Evolutionary conservation across 1,140 invertebrate genomes (phyloP), one percentile per base, ranked within the genome.

Genomic region (Aporrectodea caliginosa): DNA sequence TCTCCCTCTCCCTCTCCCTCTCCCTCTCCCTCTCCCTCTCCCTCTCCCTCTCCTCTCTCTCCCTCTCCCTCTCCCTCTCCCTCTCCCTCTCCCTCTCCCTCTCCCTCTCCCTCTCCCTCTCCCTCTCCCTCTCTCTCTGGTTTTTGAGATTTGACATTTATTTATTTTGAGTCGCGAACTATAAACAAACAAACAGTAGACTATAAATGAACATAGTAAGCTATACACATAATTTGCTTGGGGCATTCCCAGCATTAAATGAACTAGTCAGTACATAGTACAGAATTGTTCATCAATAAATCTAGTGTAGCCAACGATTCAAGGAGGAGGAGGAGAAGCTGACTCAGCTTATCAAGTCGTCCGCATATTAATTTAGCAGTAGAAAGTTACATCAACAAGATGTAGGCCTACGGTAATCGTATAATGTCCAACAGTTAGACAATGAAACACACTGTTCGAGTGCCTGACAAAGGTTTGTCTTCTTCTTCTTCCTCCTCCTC

Each of bases 141-240:
- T 69, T 16, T 22, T 22, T 80, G 75, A 58, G 70, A 72, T 0
- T 69, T 33, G 29, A 73, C 33, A 27, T 77, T 72, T 34, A 2
- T 81, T 79, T 81, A 69, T 80, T 27, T 77, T 80, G 31, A 74
- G 82, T 2, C 82, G 81, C 16, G 81, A 82, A 0, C 73, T 83
- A 1, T 84, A 82, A 82, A 82, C 81, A 79, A 80, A 78, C 75
- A 82, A 84, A 70, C 75, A 82, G n/a, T 78, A 75, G 29, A 68
- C 75, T n/a, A 83, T 82, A 35, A 82, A 84, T 74, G 81, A 79
- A 22, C 68, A 81, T 27, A 77, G 77, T 35, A 73, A 70, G 30
- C 73, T 74, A 16, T 75, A 79, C 27, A 82, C 81, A 78, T 34
- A 77, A 32, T 78, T 80, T n/a, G 82, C 83, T 34, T 34, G 69